Evolutionary conservation across 2,888 invertebrate genomes (phyloP).

Genomic region (Melanophora roralis): DNA sequence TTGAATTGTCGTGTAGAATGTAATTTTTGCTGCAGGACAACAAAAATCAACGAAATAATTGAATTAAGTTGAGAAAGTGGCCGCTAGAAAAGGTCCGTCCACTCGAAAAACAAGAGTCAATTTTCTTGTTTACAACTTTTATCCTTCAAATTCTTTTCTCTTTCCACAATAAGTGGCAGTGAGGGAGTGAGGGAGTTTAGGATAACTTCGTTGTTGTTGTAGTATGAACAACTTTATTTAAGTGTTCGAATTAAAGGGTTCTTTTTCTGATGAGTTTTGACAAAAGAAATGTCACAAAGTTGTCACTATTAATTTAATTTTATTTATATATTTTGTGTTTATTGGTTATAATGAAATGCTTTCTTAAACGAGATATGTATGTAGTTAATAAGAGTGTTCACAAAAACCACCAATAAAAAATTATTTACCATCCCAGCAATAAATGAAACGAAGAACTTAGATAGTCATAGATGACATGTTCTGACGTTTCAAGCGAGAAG

Average conservation of each 20-base stretch:
- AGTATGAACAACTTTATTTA: background rate
- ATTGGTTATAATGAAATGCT: too few species aligned
- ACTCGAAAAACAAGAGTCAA: conserved; percentile 14
- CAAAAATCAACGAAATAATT: conserved; percentile 70
- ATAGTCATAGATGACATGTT: too few species aligned
- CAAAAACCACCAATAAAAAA: too few species aligned
- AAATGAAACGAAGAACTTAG: too few species aligned
- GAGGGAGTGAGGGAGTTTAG: background rate
- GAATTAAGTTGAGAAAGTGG: conserved; percentile 65
- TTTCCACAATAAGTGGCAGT: background rate
- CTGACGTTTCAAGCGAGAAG: too few species aligned
- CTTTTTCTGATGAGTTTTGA: conserved; percentile 33
- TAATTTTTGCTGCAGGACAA: conserved; percentile 74
- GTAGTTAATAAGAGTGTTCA: too few species aligned
- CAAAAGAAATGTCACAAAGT: conserved; percentile 46
- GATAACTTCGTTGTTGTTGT: background rate
- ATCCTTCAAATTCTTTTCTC: background rate
- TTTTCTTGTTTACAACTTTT: conserved; percentile 55
- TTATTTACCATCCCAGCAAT: too few species aligned
- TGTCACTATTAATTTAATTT: conserved; percentile 27
- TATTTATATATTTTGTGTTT: conserved; percentile 16
- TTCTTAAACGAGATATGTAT: too few species aligned
- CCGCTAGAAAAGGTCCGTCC: conserved; percentile 9
- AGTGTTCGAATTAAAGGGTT: conserved; percentile 29
- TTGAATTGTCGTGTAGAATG: conserved; percentile 73